Evolutionary conservation across 2,797 vertebrate species (phyloP).

Genomic region (Halcyon smyrnensis): DNA sequence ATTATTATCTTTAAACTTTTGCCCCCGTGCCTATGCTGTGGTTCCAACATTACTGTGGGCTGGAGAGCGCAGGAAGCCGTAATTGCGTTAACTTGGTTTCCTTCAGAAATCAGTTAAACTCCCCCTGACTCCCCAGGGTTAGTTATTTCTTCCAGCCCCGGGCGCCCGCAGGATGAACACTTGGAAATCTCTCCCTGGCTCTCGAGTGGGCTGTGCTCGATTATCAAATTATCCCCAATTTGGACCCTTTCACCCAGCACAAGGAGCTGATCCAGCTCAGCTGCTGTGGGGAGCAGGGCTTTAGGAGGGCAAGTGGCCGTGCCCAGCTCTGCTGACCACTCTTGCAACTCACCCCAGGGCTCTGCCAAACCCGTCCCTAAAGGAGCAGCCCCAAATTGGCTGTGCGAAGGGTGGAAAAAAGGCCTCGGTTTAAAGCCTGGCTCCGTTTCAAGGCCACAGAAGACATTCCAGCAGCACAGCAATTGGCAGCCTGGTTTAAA

Average conservation of each 20-base stretch:
- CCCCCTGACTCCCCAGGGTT: not conserved
- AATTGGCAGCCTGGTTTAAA: not conserved
- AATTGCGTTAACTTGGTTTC: not conserved
- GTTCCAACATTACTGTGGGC: not conserved
- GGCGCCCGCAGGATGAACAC: not conserved
- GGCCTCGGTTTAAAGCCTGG: not conserved
- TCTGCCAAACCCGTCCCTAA: not conserved
- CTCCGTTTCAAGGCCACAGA: not conserved
- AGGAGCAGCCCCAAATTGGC: not conserved
- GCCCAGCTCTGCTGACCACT: fast-evolving
- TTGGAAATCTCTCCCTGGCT: not conserved
- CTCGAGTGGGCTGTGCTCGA: not conserved
- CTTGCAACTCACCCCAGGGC: not conserved
- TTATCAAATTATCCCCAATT: not conserved
- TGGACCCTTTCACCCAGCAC: not conserved
- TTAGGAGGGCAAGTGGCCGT: not conserved
- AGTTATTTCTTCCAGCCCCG: not conserved
- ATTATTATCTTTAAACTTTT: slow-evolving; percentile 40
- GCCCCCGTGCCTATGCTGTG: not conserved
- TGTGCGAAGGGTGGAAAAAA: not conserved
- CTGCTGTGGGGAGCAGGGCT: not conserved
- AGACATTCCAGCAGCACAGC: not conserved
- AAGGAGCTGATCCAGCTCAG: not conserved
- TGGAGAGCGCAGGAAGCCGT: not conserved
- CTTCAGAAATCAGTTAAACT: not conserved